Conservation (phyloP, 2,888 invertebrate species). For the Hypercompe scribonia region DNA sequence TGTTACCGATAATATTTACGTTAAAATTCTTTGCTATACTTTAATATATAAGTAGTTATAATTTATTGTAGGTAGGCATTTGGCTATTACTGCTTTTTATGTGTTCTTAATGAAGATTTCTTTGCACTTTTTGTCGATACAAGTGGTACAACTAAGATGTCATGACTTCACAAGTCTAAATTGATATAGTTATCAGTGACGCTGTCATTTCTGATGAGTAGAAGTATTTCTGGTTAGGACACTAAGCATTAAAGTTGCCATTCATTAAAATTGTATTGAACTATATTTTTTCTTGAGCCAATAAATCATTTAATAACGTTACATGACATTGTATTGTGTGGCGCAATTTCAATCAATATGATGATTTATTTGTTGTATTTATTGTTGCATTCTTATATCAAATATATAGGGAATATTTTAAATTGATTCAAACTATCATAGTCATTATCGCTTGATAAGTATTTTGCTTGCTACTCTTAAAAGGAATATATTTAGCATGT, state of each 20-base stretch:
- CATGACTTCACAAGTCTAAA: conserved; percentile 48
- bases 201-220: conserved; percentile 51
- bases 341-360: neutral
- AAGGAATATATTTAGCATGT: no score
- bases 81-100: conserved; percentile 36
- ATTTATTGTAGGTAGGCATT: conserved; percentile 36
- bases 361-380: neutral
- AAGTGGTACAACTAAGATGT: conserved; percentile 49
- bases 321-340: conserved; percentile 19
- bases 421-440: no score
- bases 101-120: conserved; percentile 44
- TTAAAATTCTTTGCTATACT: conserved; percentile 46
- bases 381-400: no score
- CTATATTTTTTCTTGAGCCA: conserved; percentile 32
- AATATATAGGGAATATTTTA: no score
- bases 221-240: conserved; percentile 34
- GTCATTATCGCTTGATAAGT: no score
- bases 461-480: no score
- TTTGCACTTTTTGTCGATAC: conserved; percentile 39
- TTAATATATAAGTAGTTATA: conserved; percentile 29
- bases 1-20: conserved; percentile 59
- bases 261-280: conserved; percentile 24
- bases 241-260: conserved; percentile 37
- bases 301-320: conserved; percentile 28
- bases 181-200: conserved; percentile 55